Conservation (phyloP, 2,113 vertebrate genomes). For the Bos javanicus region DNA sequence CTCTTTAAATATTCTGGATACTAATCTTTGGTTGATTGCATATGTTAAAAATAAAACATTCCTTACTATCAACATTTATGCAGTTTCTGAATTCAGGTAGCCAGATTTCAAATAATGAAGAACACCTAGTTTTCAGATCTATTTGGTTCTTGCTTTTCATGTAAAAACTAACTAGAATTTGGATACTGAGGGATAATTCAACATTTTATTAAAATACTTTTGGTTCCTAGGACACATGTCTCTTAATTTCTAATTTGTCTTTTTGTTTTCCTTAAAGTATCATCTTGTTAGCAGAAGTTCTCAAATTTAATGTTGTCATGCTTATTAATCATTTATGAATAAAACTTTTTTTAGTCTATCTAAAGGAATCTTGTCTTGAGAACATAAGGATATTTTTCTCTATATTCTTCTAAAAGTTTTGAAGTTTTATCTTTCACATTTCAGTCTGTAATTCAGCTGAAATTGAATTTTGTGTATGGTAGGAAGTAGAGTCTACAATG, state of each 20-base stretch:
- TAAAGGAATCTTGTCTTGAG: background rate
- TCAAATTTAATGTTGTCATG: background rate
- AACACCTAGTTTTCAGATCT: background rate
- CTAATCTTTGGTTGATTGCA: background rate
- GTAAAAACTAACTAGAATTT: background rate
- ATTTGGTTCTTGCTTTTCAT: background rate
- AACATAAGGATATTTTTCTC: background rate
- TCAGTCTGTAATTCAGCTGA: background rate
- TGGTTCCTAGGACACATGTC: background rate
- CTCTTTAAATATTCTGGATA: background rate
- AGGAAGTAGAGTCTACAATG: background rate
- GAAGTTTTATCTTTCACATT: background rate
- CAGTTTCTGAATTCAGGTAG: background rate
- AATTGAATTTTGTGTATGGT: background rate
- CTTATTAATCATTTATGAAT: background rate
- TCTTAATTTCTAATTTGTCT: background rate
- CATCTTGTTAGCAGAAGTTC: background rate
- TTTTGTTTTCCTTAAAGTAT: background rate
- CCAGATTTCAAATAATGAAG: background rate
- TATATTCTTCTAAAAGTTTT: background rate
- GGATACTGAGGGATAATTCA: background rate
- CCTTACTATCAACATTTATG: background rate
- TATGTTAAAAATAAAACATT: background rate
- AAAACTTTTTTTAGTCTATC: background rate
- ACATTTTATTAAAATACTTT: slow-evolving; percentile 9